A percentile compares a stretch with the other conserved stretches of the same genome.
These are phyloP conservation scores for Andrena dorsata DNA, from an alignment of 2,888 invertebrate genomes.

Conservation along the genomic window DNA sequence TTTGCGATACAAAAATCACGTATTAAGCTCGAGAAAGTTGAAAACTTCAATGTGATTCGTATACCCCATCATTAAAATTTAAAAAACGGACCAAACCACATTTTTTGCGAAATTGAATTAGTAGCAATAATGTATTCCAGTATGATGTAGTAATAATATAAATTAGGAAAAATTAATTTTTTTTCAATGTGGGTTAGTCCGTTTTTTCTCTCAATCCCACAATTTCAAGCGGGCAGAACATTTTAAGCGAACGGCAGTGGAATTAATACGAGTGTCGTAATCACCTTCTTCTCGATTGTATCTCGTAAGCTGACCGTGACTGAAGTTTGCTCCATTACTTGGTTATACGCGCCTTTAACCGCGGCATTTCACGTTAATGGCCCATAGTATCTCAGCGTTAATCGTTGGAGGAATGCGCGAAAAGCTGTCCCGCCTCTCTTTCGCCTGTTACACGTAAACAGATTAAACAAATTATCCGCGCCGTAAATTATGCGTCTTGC, in stretches of 20 bases:
- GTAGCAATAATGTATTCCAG: too few species aligned
- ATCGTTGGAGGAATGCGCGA: constrained; percentile 26
- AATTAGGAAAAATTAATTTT: too few species aligned
- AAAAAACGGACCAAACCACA: too few species aligned
- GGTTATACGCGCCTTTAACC: constrained; percentile 23
- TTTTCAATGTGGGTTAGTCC: neutral
- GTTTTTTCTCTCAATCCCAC: neutral
- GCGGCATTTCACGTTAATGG: constrained; percentile 47
- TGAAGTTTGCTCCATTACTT: constrained; percentile 37
- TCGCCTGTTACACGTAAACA: constrained; percentile 1
- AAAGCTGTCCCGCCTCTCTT: constrained; percentile 30
- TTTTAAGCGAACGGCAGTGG: constrained; percentile 16
- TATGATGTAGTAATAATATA: too few species aligned
- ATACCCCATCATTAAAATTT: neutral
- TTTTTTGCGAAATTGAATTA: too few species aligned
- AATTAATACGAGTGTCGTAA: constrained; percentile 53
- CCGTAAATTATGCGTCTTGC: constrained; percentile 18
- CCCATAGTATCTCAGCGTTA: constrained; percentile 42
- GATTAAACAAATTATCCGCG: neutral
- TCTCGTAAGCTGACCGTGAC: constrained; percentile 45
- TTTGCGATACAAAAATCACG: neutral
- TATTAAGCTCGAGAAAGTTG: neutral
- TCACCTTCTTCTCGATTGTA: constrained; percentile 50
- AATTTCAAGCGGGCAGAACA: neutral
- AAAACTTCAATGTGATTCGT: neutral